These are phyloP conservation scores for Nyctibius bracteatus DNA, from an alignment of 2,113 vertebrate species.

Conservation along the genomic window DNA sequence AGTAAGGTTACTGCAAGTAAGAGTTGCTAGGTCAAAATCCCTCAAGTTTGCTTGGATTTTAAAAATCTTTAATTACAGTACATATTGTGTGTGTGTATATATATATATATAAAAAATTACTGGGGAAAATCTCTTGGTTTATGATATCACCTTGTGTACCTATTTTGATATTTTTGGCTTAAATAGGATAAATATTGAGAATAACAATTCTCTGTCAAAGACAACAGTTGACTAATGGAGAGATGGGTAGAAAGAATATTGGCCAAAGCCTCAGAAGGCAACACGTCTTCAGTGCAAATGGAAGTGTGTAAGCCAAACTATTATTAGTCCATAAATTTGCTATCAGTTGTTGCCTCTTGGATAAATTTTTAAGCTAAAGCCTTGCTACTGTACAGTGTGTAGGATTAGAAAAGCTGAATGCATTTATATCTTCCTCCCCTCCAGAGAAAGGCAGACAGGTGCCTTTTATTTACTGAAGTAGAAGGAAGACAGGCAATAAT, in stretches of 20 bases:
- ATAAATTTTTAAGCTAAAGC: background rate
- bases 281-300: background rate
- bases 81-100: accelerated
- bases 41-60: background rate
- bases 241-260: background rate
- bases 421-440: background rate
- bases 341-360: background rate
- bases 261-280: background rate
- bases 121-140: background rate
- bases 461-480: background rate
- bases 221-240: background rate
- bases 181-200: background rate
- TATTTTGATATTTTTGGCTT: background rate
- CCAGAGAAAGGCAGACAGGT: background rate
- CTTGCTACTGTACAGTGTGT: background rate
- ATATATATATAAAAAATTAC: background rate
- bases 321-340: background rate
- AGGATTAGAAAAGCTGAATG: background rate
- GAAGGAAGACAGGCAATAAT: background rate
- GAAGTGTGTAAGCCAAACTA: background rate
- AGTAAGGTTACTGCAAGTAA: background rate
- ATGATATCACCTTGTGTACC: accelerated
- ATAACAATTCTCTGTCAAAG: background rate
- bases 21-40: background rate
- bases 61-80: background rate